Percentiles rank a stretch among this genome's conserved stretches.
Conservation (phyloP, 2,113 vertebrate species). For the Sminthopsis crassicaudata region DNA sequence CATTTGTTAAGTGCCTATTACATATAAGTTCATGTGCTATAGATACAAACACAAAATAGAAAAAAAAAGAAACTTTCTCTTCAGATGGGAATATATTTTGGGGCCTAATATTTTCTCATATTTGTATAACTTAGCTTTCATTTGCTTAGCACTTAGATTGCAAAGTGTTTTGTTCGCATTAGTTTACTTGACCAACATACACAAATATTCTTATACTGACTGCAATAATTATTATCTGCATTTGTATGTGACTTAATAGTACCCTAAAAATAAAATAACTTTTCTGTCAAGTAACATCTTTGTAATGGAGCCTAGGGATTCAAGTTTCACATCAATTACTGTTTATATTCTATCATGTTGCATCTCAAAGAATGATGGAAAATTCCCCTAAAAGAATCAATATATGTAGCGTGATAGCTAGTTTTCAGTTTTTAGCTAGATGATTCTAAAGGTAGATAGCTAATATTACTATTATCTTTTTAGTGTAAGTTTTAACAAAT, state of each 20-base stretch:
- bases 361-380: not conserved
- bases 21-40: not conserved
- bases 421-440: not conserved
- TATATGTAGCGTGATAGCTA: not conserved
- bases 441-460: not conserved
- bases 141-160: not conserved
- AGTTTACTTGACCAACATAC: not conserved
- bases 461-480: not conserved
- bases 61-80: not conserved
- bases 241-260: not conserved
- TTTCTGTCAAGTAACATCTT: not conserved
- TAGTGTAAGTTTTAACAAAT: not conserved
- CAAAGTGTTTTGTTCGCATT: not conserved
- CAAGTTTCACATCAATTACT: not conserved
- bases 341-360: not conserved
- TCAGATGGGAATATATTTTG: not conserved
- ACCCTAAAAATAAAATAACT: not conserved
- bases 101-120: not conserved
- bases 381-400: not conserved
- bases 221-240: not conserved
- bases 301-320: not conserved
- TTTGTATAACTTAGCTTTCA: not conserved
- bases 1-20: not conserved
- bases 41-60: not conserved
- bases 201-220: not conserved